Base-by-base conservation (phyloP, 53 echinoderm and acorn worm genomes). In the Echinarachnius parma region DNA sequence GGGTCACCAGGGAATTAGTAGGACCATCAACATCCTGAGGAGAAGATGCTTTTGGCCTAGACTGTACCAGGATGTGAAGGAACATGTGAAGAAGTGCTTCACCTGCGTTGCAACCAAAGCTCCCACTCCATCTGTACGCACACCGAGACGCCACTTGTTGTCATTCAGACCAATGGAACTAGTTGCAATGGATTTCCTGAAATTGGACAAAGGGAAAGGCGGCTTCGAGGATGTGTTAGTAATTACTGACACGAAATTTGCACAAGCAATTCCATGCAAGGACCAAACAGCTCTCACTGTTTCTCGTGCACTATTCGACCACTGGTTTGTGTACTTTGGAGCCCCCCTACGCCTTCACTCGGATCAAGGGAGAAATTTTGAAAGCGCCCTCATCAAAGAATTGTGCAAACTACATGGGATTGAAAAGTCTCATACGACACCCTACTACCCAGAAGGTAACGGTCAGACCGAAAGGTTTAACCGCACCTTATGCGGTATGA, bases 361-460 rank as follows among this genome's bases (percentile, higher is more conserved):
- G 0, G 87, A 87, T 39, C 82, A 78, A 25, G 82, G 82, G 29
- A 46, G 82, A 28, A 86, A 86, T 37, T 86, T 86, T 57, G 81
- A 81, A 58, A 60, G 81, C 18, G 23, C 34, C 2, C 15, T 76
- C 7, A 45, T 65, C 47, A 45, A 11, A 27, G 83, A 83, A 33
- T 8, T 83, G 0, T 83, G 60, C 54, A 39, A 48, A 0, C 28
- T 77, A 3, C 77, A 81, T 42, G 69, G 62, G 0, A 78, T 87
- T 4, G 10, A 47, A 4, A 82, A 77, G 20, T 56, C 82, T 2
- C 25, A 52, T 3, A 82, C 87, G 1, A 64, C 87, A 27, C 77
- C 87, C 1, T 87, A 87, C 28, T 53, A 87, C 27, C 82, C 87
- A 3, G 60, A 87, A 47, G 86, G 77, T 0, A 86, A 86, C 54